A percentile compares a stretch with the other conserved stretches of the same genome.
Evolutionary conservation across 2,113 vertebrate species (phyloP).

Genomic region (Catagonus wagneri): DNA sequence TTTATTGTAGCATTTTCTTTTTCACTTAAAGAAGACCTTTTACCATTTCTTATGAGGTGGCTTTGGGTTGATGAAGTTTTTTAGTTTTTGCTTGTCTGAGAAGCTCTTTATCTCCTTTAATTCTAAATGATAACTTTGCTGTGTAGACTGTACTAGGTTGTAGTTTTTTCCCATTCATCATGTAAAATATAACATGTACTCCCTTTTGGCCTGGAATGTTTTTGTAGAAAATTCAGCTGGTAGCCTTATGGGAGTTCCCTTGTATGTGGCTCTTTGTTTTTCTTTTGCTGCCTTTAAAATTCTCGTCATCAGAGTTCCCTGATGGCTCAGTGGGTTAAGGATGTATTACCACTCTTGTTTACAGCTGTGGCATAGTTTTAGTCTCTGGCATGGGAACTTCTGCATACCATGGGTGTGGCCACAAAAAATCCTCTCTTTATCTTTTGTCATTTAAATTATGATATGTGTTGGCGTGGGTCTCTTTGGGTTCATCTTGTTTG

Average conservation of each 20-base stretch:
- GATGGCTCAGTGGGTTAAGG: no score
- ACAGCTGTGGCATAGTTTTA: no score
- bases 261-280: not conserved
- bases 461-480: not conserved
- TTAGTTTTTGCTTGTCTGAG: not conserved
- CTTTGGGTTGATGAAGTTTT: not conserved
- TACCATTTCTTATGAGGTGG: not conserved
- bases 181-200: not conserved
- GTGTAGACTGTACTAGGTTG: not conserved
- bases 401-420: no score
- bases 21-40: not conserved
- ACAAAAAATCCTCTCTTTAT: not conserved
- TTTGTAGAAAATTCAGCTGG: not conserved
- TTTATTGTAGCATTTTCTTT: not conserved
- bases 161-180: not conserved
- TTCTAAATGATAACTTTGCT: not conserved
- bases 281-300: not conserved
- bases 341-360: no score
- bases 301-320: not conserved
- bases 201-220: not conserved
- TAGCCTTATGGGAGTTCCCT: not conserved
- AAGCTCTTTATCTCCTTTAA: not conserved
- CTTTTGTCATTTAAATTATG: not conserved
- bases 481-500: not conserved
- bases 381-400: no score